These are phyloP conservation scores for Dysmachus trigonus DNA, from an alignment of 2,888 invertebrate species.

Conservation along the genomic window DNA sequence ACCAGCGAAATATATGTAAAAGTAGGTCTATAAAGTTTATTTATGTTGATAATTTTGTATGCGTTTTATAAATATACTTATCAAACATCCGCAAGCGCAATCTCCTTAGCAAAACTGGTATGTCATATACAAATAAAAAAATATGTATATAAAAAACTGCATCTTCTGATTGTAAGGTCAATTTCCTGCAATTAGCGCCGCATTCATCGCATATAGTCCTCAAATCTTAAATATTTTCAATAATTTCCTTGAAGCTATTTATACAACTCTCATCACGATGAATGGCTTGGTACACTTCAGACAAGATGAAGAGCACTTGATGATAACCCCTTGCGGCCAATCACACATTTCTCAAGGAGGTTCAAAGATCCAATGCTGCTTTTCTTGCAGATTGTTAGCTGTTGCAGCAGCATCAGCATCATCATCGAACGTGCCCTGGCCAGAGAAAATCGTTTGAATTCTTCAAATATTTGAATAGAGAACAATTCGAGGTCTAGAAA, in stretches of 20 bases:
- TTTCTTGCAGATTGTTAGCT: background rate
- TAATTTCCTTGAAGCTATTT: background rate
- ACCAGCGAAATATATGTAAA: too few relatives aligned
- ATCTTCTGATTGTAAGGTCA: background rate
- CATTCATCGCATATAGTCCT: background rate
- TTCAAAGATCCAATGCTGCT: background rate
- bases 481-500: background rate
- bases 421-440: background rate
- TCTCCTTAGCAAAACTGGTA: background rate
- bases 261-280: background rate
- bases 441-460: background rate
- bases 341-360: background rate
- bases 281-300: background rate
- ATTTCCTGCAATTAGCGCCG: background rate
- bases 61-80: too few relatives aligned
- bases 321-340: slow-evolving; percentile 1
- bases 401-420: background rate
- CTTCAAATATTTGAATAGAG: background rate
- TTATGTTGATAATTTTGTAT: too few relatives aligned
- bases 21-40: too few relatives aligned
- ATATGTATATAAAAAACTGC: background rate
- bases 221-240: background rate
- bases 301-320: slow-evolving; percentile 15
- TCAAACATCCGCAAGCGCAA: background rate
- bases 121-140: background rate